Evolutionary conservation across 2,888 invertebrate species (phyloP).

Genomic region (Metacarcinus magister): DNA sequence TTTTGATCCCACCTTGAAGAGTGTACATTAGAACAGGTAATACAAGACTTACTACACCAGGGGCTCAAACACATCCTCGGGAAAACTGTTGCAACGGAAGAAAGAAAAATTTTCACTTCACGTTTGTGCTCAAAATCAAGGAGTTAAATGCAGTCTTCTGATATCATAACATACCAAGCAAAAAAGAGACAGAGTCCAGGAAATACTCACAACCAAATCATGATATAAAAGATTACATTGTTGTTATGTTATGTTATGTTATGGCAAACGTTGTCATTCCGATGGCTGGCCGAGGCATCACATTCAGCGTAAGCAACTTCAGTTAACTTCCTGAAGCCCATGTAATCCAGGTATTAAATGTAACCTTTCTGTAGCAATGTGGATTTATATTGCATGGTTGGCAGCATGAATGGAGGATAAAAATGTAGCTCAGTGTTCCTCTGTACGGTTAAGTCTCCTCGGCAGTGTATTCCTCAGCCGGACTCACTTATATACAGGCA

Average conservation of each 20-base stretch:
- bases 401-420: not conserved
- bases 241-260: not conserved
- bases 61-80: not conserved
- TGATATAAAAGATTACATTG: not conserved
- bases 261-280: constrained; percentile 27
- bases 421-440: not conserved
- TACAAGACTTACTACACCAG: constrained; percentile 49
- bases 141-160: constrained; percentile 67
- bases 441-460: not conserved
- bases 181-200: constrained; percentile 59
- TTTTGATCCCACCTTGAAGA: not conserved
- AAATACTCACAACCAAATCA: constrained; percentile 73
- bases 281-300: constrained; percentile 3
- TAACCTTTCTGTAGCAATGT: constrained; percentile 29
- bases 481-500: not conserved
- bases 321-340: not conserved
- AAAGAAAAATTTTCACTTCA: constrained; percentile 26
- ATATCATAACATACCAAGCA: constrained; percentile 64
- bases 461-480: not conserved
- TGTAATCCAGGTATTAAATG: not conserved
- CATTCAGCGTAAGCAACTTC: not conserved
- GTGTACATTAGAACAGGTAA: not conserved
- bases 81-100: not conserved
- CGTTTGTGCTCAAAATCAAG: constrained; percentile 63
- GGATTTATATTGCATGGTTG: not conserved